These are phyloP conservation scores for Pyrrhosoma nymphula DNA, from an alignment of 2,888 invertebrate species.

Conservation along the genomic window DNA sequence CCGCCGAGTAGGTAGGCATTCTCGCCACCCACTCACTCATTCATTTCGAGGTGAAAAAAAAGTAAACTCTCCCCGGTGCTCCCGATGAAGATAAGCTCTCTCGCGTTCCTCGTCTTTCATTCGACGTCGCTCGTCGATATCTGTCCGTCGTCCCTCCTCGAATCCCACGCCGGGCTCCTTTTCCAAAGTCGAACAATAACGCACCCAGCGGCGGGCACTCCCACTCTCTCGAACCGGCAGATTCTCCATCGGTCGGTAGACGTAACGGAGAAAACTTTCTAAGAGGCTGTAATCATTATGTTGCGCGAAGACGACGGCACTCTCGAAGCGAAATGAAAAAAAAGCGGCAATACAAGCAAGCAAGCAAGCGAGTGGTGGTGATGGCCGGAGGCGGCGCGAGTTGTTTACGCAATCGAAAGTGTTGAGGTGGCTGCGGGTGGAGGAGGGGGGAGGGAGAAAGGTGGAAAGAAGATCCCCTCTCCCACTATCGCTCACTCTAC, in stretches of 20 bases:
- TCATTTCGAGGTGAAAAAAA: not conserved
- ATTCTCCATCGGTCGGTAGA: not conserved
- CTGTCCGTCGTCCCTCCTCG: not conserved
- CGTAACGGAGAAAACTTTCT: not conserved
- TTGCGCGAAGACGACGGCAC: not conserved
- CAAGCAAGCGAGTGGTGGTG: not conserved
- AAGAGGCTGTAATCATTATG: not conserved
- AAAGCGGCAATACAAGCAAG: not conserved
- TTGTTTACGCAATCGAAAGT: constrained; percentile 24
- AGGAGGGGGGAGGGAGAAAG: too few relatives aligned
- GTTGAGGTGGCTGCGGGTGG: not conserved
- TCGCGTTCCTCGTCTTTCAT: not conserved
- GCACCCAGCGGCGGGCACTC: not conserved
- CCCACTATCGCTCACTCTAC: too few relatives aligned
- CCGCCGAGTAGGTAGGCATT: not conserved
- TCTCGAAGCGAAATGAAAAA: not conserved
- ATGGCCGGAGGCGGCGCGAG: not conserved
- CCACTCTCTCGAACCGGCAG: not conserved
- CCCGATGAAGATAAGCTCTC: not conserved
- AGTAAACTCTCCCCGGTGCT: too few relatives aligned
- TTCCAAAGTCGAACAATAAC: not conserved
- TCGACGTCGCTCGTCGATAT: not conserved
- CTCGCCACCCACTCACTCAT: not conserved
- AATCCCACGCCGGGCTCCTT: not conserved
- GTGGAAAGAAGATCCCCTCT: too few relatives aligned